Base-by-base conservation (phyloP, 2,888 invertebrate species). In the Cerastis leucographa region DNA sequence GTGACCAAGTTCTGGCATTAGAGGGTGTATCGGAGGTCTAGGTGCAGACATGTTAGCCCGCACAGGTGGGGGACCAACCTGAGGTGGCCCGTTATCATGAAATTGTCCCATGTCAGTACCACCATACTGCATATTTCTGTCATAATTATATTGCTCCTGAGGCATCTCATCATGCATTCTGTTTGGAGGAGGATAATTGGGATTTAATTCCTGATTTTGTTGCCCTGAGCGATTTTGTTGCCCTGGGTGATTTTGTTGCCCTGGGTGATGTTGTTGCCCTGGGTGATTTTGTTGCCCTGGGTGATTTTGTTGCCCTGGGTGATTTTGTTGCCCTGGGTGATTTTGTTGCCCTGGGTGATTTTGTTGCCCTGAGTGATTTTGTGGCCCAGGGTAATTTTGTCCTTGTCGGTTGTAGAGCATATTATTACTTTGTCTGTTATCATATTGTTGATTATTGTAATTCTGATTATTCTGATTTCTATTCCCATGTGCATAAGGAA, bases 51-150 rank as follows among this genome's bases (percentile, higher is more conserved):
- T 82, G 72, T 89, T 91, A 9, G 89, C 80, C 69, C 90, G 88
- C 42, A 80, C 68, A 71, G 86, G 75, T 65, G 83, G 81, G 67
- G 88, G 75, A 46, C 72, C 81, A 84, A 22, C 61, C 66, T 67
- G 73, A 19, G 81, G 59, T 19, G 78, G 81, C 9, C 71, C 85
- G 86, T 88, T 89, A 25, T 88, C 81, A 74, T 56, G 56, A 80
- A 82, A 83, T 56, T 82, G 46, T 29, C 64, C 49, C 54, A 76
- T 65, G 22, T 86, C 74, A 76, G 81, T 87, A 2, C 83, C 85
- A 54, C 80, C 79, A 88, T 88, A 92, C 75, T 90, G 91, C 66
- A 84, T 74, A 86, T 92, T 92, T 74, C 89, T 89, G 59, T 92
- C 89, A 87, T 89, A 78, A 77, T 78, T 72, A 74, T 74, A 91